Conservation (phyloP, 1,140 invertebrate species). For the Doryteuthis pealeii region DNA sequence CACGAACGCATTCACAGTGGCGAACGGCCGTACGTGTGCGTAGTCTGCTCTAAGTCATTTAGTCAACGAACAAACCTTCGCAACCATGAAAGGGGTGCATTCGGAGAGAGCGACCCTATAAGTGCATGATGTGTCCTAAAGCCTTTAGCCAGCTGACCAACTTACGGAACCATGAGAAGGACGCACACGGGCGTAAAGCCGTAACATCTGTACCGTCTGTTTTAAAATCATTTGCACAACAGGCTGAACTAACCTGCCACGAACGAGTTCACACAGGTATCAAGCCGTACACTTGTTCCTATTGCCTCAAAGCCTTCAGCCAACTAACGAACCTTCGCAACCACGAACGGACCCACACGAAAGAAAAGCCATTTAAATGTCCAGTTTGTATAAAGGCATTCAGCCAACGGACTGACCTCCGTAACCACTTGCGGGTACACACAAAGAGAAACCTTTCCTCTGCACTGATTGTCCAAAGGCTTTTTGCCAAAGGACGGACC, state of each 20-base stretch:
- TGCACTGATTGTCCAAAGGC: conserved; percentile 53
- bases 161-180: conserved; percentile 44
- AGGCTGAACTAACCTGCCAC: conserved; percentile 95
- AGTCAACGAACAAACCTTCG: background rate
- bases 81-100: background rate
- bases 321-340: conserved; percentile 87
- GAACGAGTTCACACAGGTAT: conserved; percentile 90
- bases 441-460: conserved; percentile 48
- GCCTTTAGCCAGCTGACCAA: conserved; percentile 28
- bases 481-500: conserved; percentile 20
- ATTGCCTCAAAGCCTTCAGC: conserved; percentile 76
- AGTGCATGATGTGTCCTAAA: conserved; percentile 56
- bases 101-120: conserved; percentile 33
- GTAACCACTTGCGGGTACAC: conserved; percentile 39
- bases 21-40: conserved; percentile 12
- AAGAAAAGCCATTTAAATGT: conserved; percentile 27
- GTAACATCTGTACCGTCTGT: conserved; percentile 57
- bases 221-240: conserved; percentile 70
- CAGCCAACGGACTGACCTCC: conserved; percentile 16
- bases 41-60: conserved; percentile 6
- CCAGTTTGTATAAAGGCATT: conserved; percentile 18
- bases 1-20: conserved; percentile 14
- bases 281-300: conserved; percentile 73
- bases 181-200: conserved; percentile 51
- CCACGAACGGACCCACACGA: conserved; percentile 14